Conservation (phyloP, 1,140 invertebrate genomes). For the Brachionus plicatilis region DNA sequence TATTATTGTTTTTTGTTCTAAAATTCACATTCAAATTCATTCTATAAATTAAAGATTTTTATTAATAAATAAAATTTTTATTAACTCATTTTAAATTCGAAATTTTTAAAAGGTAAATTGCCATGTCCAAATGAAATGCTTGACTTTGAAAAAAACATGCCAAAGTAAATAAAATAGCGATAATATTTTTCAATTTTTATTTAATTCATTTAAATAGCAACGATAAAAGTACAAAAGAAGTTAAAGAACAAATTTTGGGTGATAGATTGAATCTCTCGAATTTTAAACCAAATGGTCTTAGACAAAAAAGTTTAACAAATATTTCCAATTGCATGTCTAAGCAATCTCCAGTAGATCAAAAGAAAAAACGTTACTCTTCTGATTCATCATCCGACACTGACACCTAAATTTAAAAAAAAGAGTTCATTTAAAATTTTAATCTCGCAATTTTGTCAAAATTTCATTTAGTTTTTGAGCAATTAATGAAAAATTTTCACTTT, state of each 20-base stretch:
- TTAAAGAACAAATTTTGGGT: neutral
- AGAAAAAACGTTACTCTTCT: neutral
- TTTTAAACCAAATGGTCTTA: neutral
- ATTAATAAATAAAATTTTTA: too few species aligned
- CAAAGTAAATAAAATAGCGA: neutral
- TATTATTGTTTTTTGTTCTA: too few species aligned
- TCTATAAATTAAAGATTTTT: too few species aligned
- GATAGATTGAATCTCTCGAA: neutral
- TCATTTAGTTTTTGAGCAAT: neutral
- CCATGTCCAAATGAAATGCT: neutral
- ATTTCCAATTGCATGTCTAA: neutral
- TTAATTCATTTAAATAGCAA: neutral
- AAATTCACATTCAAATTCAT: too few species aligned
- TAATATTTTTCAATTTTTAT: neutral
- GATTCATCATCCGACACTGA: slow-evolving; percentile 18
- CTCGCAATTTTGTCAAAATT: neutral
- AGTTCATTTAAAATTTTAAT: neutral
- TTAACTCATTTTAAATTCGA: neutral
- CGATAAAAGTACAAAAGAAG: neutral
- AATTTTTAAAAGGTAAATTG: neutral
- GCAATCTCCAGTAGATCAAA: neutral
- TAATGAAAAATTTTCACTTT: neutral
- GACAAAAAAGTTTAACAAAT: neutral
- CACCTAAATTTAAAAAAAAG: neutral
- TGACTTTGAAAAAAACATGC: neutral